Conservation (phyloP, 2,888 invertebrate genomes). For the Pheosia gnoma region DNA sequence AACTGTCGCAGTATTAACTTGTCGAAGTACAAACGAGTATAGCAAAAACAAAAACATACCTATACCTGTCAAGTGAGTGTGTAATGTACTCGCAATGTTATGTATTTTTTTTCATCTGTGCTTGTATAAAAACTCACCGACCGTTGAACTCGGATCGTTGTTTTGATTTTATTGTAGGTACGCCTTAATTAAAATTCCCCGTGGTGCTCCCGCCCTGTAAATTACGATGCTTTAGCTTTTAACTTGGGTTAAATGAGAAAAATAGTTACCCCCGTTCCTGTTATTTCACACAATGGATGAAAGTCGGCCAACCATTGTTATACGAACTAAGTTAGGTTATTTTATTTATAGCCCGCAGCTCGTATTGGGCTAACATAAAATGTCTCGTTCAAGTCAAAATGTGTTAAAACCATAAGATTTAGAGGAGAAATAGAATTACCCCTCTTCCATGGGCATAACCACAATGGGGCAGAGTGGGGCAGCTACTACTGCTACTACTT, state of each 20-base stretch:
- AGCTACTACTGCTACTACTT: not conserved
- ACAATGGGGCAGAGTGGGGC: too few species aligned
- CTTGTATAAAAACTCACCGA: not conserved
- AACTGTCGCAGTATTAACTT: too few species aligned
- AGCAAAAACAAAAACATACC: too few species aligned
- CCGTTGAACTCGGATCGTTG: slow-evolving; percentile 40
- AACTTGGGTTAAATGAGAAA: slow-evolving; percentile 18
- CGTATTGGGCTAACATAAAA: not conserved
- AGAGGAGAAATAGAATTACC: too few species aligned
- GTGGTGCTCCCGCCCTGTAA: slow-evolving; percentile 40
- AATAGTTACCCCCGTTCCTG: slow-evolving; percentile 13
- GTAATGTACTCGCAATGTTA: not conserved
- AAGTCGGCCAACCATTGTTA: slow-evolving; percentile 41
- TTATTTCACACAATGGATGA: slow-evolving; percentile 27
- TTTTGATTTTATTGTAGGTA: slow-evolving; percentile 56
- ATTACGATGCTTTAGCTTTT: slow-evolving; percentile 32
- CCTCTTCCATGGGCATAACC: too few species aligned
- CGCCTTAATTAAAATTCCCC: slow-evolving; percentile 61
- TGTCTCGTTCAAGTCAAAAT: not conserved
- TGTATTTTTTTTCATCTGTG: not conserved
- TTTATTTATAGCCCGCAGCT: slow-evolving; percentile 18
- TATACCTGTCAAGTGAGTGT: too few species aligned
- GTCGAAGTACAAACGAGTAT: too few species aligned
- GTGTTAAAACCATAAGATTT: not conserved
- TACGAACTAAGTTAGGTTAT: slow-evolving; percentile 35